Evolutionary conservation across 2,113 vertebrate genomes (phyloP), one percentile per base, ranked within the genome.

Genomic region (Agelaius phoeniceus): DNA sequence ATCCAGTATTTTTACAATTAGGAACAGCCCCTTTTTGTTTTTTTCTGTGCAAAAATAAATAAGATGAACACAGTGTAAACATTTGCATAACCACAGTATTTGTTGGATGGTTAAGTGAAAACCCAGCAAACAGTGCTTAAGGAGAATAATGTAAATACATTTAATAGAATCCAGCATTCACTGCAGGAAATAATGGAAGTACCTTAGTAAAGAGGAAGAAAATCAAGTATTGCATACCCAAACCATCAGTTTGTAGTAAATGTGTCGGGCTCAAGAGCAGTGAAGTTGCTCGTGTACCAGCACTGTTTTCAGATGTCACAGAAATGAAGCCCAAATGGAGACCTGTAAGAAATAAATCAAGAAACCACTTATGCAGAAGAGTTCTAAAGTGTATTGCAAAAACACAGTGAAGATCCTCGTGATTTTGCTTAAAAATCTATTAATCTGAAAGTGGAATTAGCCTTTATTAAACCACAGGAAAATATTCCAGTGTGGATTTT

Each of bases 131-230:
- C 54, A 90, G 75, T 88, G 86, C 88, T 96, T 90, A 79, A 63
- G 57, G 75, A 94, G 67, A 96, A 96, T 95, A 96, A 95, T 96
- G 96, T 96, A 97, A 97, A 97, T 93, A 94, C 15, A 19, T 87
- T 79, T 97, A 95, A 95, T 91, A 62, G 76, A 95, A 94, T 84
- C 83, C 93, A 95, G 83, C 39, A 71, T 59, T 92, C 51, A 15
- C 61, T 94, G 88, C 52, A 57, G 55, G 83, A 87, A 74, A 69
- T 84, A 72, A 58, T 77, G 82, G 77, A 76, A 27, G 19, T 55
- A 51, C 52, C 15, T 65, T 51, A 63, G 54, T n/a, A 55, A 83
- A 81, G 39, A 68, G 49, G 66, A 37, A 66, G 55, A 82, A 94
- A 91, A 46, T 57, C 41, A 87, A 68, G 33, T 80, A 22, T 55